These are phyloP conservation scores for Phasia obesa DNA, from an alignment of 2,888 invertebrate genomes.

Conservation along the genomic window DNA sequence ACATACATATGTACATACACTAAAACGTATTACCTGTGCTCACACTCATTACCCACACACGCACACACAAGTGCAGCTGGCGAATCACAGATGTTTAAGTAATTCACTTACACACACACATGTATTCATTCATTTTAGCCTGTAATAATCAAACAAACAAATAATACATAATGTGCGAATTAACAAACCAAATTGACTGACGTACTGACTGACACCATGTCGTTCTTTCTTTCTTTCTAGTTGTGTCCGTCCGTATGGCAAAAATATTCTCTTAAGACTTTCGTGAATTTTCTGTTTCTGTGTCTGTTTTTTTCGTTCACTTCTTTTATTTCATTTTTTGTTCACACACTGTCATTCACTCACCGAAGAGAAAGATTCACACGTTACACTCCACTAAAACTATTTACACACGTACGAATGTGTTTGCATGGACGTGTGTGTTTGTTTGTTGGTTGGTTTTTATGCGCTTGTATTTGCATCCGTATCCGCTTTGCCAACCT, in stretches of 20 bases:
- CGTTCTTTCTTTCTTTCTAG: too few relatives aligned
- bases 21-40: constrained; percentile 41
- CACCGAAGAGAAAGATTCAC: constrained; percentile 52
- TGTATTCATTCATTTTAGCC: not conserved
- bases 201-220: constrained; percentile 21
- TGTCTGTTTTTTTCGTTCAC: constrained; percentile 1
- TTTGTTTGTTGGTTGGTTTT: not conserved
- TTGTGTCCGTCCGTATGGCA: constrained; percentile 1
- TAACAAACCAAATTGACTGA: constrained; percentile 22
- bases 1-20: too few relatives aligned
- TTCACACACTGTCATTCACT: constrained; percentile 51
- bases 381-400: constrained; percentile 34
- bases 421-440: not conserved
- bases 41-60: constrained; percentile 6
- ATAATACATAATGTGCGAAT: constrained; percentile 5
- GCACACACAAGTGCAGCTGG: constrained; percentile 2
- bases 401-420: not conserved
- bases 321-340: constrained; percentile 42
- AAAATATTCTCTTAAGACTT: constrained; percentile 45
- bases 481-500: constrained; percentile 67
- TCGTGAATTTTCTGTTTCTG: constrained; percentile 3
- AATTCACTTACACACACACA: constrained; percentile 10
- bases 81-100: constrained; percentile 18
- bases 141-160: constrained; percentile 2
- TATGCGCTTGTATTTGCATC: constrained; percentile 45